Percentiles rank a stretch among this genome's conserved stretches.
These are phyloP conservation scores for Ptychoptera albimana DNA, from an alignment of 2,888 invertebrate species.

Conservation along the genomic window DNA sequence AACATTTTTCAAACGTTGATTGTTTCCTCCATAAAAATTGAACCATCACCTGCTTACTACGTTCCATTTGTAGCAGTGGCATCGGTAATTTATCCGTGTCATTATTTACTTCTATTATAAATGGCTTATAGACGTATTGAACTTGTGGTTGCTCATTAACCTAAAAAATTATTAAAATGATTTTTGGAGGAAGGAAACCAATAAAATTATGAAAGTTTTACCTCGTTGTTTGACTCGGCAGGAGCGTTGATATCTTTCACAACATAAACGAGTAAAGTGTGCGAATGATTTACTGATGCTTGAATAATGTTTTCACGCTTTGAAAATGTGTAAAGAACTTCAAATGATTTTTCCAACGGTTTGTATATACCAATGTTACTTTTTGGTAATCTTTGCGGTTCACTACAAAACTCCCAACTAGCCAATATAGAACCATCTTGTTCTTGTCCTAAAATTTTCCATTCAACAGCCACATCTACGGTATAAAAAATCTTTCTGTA, in stretches of 20 bases:
- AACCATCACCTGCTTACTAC: slow-evolving; percentile 56
- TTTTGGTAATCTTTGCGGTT: slow-evolving; percentile 24
- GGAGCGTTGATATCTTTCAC: slow-evolving; percentile 33
- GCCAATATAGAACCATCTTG: slow-evolving; percentile 57
- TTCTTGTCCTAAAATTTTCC: slow-evolving; percentile 69
- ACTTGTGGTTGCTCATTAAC: slow-evolving; percentile 16
- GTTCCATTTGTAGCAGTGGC: slow-evolving; percentile 34
- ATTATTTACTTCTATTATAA: slow-evolving; percentile 39
- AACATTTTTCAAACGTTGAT: slow-evolving; percentile 8
- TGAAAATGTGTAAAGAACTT: slow-evolving; percentile 44
- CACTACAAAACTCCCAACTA: slow-evolving; percentile 41
- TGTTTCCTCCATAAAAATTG: slow-evolving; percentile 43
- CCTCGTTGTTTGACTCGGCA: too few species aligned
- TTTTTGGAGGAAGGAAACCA: slow-evolving; percentile 13
- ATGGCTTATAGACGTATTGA: slow-evolving; percentile 42
- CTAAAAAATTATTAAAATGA: slow-evolving; percentile 9
- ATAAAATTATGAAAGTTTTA: not conserved
- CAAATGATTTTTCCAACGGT: slow-evolving; percentile 40
- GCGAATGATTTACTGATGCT: slow-evolving; percentile 56
- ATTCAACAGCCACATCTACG: slow-evolving; percentile 51
- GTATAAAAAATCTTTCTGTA: not conserved
- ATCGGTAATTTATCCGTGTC: slow-evolving; percentile 23
- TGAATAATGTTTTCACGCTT: slow-evolving; percentile 54
- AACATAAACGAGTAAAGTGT: slow-evolving; percentile 50
- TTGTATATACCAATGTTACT: slow-evolving; percentile 44